Base-by-base conservation (phyloP, 2,888 invertebrate genomes). In the Hylaea fasciaria region DNA sequence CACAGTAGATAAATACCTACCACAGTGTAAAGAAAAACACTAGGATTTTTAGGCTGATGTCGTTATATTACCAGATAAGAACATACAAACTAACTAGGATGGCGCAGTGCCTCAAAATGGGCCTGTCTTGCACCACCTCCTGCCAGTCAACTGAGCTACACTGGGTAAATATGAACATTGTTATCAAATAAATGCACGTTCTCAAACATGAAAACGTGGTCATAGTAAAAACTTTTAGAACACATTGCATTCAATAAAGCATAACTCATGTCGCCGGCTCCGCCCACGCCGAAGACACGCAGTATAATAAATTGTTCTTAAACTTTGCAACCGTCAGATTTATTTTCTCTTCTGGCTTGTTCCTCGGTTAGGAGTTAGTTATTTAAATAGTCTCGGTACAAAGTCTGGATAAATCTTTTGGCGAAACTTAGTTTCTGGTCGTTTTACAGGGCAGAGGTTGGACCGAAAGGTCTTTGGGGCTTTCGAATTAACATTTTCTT, bases 281-380 rank as follows among this genome's bases (percentile, higher is more conserved):
- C 70, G 73, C 69, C 65, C 60, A 69, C 65, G 68, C 70, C 72
- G 77, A 77, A 76, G 77, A 75, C 74, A 75, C 70, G 69, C 69
- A 53, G 64, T 68, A 74, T 78, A 78, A 85, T 85, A 82, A 86
- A 86, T 84, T 75, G 76, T 79, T 72, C 75, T 72, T 75, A 77
- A 79, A 79, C 74, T 81, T 83, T 73, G 66, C 60, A 69, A 71
- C 74, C 48, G 68, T 74, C 73, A 65, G 62, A 67, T 76, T 77
- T 79, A 78, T 77, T 75, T 72, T 77, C 74, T 73, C 64, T 65
- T 37, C 56, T 57, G 63, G 56, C 67, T 70, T 75, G 68, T 66
- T 64, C 66, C 49, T 64, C 53, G 48, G 65, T 62, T n/a, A 14
- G 49, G 57, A 64, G 43, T 66, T 66, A n/a, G n/a, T 64, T 61